Evolutionary conservation across 2,888 invertebrate species (phyloP).

Genomic region (Carcina quercana): DNA sequence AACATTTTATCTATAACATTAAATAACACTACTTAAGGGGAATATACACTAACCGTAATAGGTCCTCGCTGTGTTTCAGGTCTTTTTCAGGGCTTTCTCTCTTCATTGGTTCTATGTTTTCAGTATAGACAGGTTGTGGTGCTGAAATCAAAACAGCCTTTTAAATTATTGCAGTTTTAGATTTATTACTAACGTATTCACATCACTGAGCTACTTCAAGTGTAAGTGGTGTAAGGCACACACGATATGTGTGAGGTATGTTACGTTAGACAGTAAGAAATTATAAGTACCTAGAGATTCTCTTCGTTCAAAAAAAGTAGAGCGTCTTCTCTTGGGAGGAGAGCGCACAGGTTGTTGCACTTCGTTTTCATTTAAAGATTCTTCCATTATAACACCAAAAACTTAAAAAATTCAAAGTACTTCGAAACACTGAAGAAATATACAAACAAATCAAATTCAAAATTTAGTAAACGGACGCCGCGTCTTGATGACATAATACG

Average conservation of each 20-base stretch:
- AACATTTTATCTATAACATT: no score
- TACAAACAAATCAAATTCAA: constrained; percentile 17
- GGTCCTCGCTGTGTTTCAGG: constrained; percentile 30
- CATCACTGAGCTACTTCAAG: no score
- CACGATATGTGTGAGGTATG: no score
- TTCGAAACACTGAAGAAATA: constrained; percentile 9
- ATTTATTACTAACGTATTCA: no score
- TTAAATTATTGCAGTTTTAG: no score
- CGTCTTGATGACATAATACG: constrained; percentile 13
- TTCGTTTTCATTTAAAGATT: constrained; percentile 38
- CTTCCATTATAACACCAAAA: constrained; percentile 43
- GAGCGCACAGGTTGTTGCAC: constrained; percentile 43
- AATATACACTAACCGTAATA: constrained; percentile 40
- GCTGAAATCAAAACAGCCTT: constrained; percentile 29
- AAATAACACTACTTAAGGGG: no score
- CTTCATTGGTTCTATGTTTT: constrained; percentile 27
- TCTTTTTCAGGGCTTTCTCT: constrained; percentile 24
- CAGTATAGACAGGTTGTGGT: constrained; percentile 31
- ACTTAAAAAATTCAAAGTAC: no score
- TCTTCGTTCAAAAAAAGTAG: constrained; percentile 60
- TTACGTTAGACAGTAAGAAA: no score
- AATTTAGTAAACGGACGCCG: constrained; percentile 33
- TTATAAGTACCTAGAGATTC: constrained; percentile 53
- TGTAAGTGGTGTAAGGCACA: no score
- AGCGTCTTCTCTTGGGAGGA: constrained; percentile 55